phyloP scores from a whole-genome alignment of 2,113 vertebrate species.

The Piprites chloris region DNA sequence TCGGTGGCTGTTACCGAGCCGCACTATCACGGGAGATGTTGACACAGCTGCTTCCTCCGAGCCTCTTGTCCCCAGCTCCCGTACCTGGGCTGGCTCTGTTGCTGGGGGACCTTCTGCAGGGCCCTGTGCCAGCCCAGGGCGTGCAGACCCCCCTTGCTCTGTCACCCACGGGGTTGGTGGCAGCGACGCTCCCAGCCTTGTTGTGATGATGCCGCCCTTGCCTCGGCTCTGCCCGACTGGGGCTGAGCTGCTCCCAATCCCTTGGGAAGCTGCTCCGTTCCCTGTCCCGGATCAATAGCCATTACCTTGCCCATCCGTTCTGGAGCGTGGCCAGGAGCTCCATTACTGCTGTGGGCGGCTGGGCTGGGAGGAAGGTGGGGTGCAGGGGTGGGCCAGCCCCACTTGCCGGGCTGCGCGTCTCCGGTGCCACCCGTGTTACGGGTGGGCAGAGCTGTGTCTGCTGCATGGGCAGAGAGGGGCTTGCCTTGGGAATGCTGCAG shows the following conservation, averaged over 20 bases:
- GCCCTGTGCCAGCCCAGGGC: not conserved
- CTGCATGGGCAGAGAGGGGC: not conserved
- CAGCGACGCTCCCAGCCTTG: fast-evolving
- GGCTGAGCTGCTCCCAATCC: not conserved
- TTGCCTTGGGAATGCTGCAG: not conserved
- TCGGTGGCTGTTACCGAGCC: not conserved
- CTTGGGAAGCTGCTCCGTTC: not conserved
- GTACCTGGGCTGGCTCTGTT: not conserved
- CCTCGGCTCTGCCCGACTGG: not conserved
- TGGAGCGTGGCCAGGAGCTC: slow-evolving; percentile 51
- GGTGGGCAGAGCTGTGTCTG: not conserved
- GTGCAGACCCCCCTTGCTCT: not conserved
- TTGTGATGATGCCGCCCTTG: not conserved
- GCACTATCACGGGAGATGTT: slow-evolving; percentile 4
- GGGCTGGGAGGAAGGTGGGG: not conserved
- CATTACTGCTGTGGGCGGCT: not conserved
- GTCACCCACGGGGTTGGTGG: not conserved
- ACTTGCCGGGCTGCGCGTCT: fast-evolving
- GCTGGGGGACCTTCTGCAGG: not conserved
- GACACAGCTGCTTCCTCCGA: slow-evolving; percentile 54
- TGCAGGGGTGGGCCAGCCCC: not conserved
- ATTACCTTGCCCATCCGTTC: slow-evolving; percentile 4
- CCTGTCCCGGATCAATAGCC: slow-evolving; percentile 36
- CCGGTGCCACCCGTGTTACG: not conserved
- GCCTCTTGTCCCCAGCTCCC: not conserved